A percentile compares a stretch with the other conserved stretches of the same genome.
These are phyloP conservation scores for Enchytraeus crypticus DNA, from an alignment of 2,888 invertebrate genomes.

Conservation along the genomic window DNA sequence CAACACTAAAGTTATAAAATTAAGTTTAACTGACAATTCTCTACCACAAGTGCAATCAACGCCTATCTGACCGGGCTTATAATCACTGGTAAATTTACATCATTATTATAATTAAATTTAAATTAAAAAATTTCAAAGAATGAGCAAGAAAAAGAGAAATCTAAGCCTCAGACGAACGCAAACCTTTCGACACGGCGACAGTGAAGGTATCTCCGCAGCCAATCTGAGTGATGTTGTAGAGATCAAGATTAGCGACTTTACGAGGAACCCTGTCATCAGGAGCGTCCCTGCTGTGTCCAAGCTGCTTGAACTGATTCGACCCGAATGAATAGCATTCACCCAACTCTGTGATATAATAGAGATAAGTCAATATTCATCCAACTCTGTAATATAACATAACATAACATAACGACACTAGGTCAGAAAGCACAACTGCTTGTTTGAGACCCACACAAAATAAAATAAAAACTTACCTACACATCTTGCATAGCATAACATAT, in stretches of 20 bases:
- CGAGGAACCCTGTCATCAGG: conserved; percentile 30
- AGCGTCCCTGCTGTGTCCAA: conserved; percentile 25
- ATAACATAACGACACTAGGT: no score
- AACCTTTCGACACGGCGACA: conserved; percentile 40
- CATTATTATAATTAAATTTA: background rate
- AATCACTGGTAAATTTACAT: background rate
- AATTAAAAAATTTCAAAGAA: background rate
- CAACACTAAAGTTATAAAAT: background rate
- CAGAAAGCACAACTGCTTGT: no score
- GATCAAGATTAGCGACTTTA: conserved; percentile 27
- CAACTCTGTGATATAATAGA: conserved; percentile 29
- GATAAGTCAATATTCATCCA: no score
- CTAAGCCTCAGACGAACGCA: background rate
- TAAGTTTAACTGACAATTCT: background rate
- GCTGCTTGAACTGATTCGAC: conserved; percentile 46
- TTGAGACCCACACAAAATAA: no score
- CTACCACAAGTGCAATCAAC: background rate
- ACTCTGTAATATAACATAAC: no score
- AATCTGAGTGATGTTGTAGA: conserved; percentile 31
- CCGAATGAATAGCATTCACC: conserved; percentile 45
- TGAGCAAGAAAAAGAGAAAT: background rate
- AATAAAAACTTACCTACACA: no score
- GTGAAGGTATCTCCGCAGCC: conserved; percentile 47
- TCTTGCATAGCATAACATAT: no score
- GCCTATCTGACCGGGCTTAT: background rate